phyloP scores from a whole-genome alignment of 1,140 invertebrate genomes.

The Papilio polyxenes region DNA sequence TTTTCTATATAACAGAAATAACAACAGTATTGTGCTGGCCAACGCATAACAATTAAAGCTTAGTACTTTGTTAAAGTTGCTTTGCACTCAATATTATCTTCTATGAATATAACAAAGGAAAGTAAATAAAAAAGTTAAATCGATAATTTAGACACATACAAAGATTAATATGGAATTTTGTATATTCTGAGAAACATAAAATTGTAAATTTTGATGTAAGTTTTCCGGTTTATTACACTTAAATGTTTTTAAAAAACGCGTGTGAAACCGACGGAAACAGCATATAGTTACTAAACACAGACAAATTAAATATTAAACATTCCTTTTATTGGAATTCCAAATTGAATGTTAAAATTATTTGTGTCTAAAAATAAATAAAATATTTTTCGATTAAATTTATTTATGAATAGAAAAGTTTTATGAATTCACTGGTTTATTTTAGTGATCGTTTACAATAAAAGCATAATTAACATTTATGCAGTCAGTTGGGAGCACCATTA shows the following conservation, averaged over 20 bases:
- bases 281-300: no score
- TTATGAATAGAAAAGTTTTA: neutral
- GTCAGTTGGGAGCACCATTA: neutral
- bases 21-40: neutral
- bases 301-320: no score
- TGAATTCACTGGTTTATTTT: neutral
- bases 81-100: constrained; percentile 10
- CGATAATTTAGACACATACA: neutral
- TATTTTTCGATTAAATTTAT: neutral
- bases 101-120: neutral
- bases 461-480: constrained; percentile 15
- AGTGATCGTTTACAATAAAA: constrained; percentile 6
- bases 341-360: no score
- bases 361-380: no score
- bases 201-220: no score
- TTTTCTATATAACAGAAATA: constrained; percentile 29
- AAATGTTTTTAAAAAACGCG: no score
- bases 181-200: no score
- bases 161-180: no score
- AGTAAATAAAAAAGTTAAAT: neutral
- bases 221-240: no score
- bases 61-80: constrained; percentile 8
- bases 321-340: no score
- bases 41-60: constrained; percentile 27
- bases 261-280: no score